phyloP scores from a whole-genome alignment of 2,888 invertebrate species.

The Ctenicera cuprea region DNA sequence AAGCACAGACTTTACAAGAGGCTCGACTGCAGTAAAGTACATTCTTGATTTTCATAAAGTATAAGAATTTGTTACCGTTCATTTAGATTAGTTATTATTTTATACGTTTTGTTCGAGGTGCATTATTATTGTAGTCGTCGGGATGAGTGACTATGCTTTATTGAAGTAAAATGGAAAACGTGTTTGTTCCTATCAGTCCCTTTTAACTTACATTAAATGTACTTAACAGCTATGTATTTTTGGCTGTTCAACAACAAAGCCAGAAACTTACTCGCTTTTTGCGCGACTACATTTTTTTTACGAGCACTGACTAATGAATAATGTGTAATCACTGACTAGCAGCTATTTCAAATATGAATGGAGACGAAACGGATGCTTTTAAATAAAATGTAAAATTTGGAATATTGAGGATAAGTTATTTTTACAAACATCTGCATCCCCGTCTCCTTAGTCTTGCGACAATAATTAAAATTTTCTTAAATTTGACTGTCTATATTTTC shows the following conservation, averaged over 20 bases:
- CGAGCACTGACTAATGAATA: conserved; percentile 17
- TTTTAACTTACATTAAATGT: neutral
- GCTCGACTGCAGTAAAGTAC: conserved; percentile 82
- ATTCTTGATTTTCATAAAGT: conserved; percentile 34
- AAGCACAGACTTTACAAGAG: conserved; percentile 82
- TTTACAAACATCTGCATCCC: no score
- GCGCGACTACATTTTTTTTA: conserved; percentile 1
- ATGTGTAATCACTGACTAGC: neutral
- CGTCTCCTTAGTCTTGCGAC: no score
- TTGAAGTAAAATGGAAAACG: neutral
- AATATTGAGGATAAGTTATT: no score
- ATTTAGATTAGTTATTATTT: conserved; percentile 41
- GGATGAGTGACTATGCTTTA: neutral
- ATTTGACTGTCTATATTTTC: no score
- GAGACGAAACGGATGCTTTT: neutral
- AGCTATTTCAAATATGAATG: neutral
- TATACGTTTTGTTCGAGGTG: conserved; percentile 42
- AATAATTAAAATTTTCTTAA: neutral
- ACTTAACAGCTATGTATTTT: neutral
- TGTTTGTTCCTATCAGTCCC: neutral
- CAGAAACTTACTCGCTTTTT: neutral
- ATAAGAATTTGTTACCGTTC: conserved; percentile 46
- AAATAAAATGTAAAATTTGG: neutral
- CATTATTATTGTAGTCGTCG: neutral
- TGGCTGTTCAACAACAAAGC: neutral